Evolutionary conservation across 2,797 vertebrate genomes (phyloP).

Genomic region (Epinephelus coioides): DNA sequence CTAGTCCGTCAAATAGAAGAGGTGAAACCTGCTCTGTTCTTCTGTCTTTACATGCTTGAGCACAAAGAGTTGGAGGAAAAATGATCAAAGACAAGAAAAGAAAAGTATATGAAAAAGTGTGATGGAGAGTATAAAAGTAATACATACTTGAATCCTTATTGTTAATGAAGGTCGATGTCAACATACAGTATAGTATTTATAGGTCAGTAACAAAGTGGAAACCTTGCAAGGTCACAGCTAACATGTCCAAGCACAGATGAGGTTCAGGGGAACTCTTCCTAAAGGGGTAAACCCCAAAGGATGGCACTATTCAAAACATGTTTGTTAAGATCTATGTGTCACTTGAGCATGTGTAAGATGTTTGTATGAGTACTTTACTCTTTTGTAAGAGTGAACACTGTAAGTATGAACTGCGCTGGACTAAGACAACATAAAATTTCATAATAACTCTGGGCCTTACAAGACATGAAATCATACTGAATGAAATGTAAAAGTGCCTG

Average conservation of each 20-base stretch:
- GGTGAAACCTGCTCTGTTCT: slow-evolving; percentile 21
- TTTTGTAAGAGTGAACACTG: not conserved
- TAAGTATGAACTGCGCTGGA: not conserved
- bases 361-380: not conserved
- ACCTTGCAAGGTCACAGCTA: slow-evolving; percentile 38
- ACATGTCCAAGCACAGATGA: slow-evolving; percentile 20
- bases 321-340: slow-evolving; percentile 19
- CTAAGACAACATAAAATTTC: slow-evolving; percentile 11
- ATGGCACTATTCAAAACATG: slow-evolving; percentile 10
- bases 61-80: slow-evolving; percentile 3
- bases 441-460: slow-evolving; percentile 18
- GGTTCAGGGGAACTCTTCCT: slow-evolving; percentile 7
- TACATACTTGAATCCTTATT: slow-evolving; percentile 7
- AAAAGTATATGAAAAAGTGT: slow-evolving; percentile 6
- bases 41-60: slow-evolving; percentile 13
- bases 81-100: slow-evolving; percentile 5
- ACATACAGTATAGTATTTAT: not conserved
- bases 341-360: slow-evolving; percentile 1
- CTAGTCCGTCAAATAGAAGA: slow-evolving; percentile 35
- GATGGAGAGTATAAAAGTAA: not conserved
- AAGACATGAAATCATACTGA: slow-evolving; percentile 21
- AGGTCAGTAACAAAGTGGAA: slow-evolving; percentile 20
- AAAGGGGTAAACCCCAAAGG: slow-evolving; percentile 20
- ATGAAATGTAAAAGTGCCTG: slow-evolving; percentile 43
- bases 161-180: slow-evolving; percentile 28